phyloP scores from a whole-genome alignment of 2,888 invertebrate genomes.

The Pseudococcus viburni region DNA sequence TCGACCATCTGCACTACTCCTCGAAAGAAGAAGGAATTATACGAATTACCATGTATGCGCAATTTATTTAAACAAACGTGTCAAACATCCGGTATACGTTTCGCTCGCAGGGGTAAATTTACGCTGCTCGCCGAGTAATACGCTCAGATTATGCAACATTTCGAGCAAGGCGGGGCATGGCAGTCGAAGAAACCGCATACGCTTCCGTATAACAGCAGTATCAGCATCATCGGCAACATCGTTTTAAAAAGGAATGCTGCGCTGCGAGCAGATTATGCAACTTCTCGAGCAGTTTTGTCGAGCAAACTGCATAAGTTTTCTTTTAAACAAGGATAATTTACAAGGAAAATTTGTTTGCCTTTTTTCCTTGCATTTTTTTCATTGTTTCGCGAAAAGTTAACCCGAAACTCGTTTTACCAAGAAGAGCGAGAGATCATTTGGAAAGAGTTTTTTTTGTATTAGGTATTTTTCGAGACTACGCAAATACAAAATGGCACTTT shows the following conservation, averaged over 20 bases:
- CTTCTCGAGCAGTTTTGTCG: slow-evolving; percentile 30
- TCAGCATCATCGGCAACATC: background rate
- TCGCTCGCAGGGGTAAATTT: slow-evolving; percentile 6
- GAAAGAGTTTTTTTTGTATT: background rate
- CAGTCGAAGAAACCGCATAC: slow-evolving; percentile 22
- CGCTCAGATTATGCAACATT: slow-evolving; percentile 32
- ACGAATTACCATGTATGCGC: background rate
- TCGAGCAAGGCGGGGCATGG: background rate
- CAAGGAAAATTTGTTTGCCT: slow-evolving; percentile 32
- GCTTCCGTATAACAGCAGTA: background rate
- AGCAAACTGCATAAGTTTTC: slow-evolving; percentile 38
- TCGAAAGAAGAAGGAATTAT: background rate
- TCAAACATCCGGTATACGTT: slow-evolving; percentile 34
- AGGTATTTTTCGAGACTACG: background rate
- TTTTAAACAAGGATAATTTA: slow-evolving; percentile 21
- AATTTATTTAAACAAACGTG: slow-evolving; percentile 27
- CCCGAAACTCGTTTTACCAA: slow-evolving; percentile 1
- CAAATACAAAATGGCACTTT: background rate
- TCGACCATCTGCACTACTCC: background rate
- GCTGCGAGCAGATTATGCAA: slow-evolving; percentile 22
- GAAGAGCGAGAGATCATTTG: background rate
- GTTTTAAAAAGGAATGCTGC: background rate
- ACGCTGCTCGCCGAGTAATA: background rate
- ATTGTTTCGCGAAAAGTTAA: background rate
- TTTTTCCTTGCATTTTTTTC: background rate